Conservation (phyloP, 2,888 invertebrate genomes). For the Xestia xanthographa region DNA sequence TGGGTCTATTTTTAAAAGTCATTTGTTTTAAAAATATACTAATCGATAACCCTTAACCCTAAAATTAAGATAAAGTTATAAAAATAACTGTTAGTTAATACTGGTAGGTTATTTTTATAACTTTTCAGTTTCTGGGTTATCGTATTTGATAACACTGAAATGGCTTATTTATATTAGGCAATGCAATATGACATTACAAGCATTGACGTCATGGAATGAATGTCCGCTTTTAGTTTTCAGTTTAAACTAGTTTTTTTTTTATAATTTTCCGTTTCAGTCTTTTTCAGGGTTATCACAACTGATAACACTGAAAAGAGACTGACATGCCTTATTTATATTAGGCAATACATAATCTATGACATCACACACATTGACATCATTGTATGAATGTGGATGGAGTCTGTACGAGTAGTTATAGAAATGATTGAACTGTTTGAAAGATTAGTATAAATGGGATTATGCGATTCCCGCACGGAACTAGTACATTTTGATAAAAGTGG, state of each 20-base stretch:
- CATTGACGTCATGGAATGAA: background rate
- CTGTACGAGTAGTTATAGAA: background rate
- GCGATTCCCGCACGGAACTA: too few relatives aligned
- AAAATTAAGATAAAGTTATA: background rate
- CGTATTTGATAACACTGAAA: background rate
- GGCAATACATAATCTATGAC: background rate
- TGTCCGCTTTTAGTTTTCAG: background rate
- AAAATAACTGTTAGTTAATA: background rate
- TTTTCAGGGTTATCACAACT: background rate
- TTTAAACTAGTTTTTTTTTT: background rate
- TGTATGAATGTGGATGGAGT: background rate
- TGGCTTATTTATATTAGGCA: background rate
- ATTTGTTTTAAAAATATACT: background rate
- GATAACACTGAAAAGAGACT: background rate
- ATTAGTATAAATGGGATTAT: background rate
- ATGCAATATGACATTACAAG: background rate
- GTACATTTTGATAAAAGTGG: too few relatives aligned
- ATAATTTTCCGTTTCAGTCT: background rate
- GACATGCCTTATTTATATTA: background rate
- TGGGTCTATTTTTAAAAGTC: background rate
- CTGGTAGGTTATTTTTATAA: background rate
- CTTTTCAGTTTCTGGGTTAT: background rate
- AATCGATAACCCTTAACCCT: background rate
- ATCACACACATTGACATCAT: background rate
- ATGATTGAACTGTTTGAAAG: background rate